Evolutionary conservation across 2,113 vertebrate genomes (phyloP), one percentile per base, ranked within the genome.

Genomic region (Ibidorhyncha struthersii): DNA sequence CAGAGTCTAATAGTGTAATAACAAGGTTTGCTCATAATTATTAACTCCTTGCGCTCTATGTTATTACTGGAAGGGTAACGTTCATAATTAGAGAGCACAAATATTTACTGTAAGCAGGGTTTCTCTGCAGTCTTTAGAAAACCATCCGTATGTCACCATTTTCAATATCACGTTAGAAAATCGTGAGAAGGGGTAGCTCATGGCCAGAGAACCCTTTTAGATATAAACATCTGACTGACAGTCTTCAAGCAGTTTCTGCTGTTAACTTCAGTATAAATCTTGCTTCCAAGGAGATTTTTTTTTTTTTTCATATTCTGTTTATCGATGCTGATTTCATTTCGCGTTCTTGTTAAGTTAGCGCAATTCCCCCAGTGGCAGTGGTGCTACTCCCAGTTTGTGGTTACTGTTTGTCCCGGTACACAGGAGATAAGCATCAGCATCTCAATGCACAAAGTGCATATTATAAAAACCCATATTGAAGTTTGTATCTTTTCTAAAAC

Each of bases 31-130:
- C 79, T 82, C 4, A 1, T 80, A n/a, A 29, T 93, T 90, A 94
- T 95, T 83, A 95, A 90, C 90, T 91, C 89, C 82, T 90, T 59
- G 78, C 1, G 0, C 74, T 56, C 63, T 12, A 1, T 58, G 82
- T 62, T 74, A 36, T 80, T 93, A 41, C 79, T 58, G 84, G 45
- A 29, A 77, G 82, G 82, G 71, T 34, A 66, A 59, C 0, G 2
- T 56, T 66, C n/a, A 0, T 86, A 74, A 97, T 96, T 89, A 96
- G 79, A 86, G 71, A 93, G 80, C n/a, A 70, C 27, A 86, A 80
- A 86, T 93, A 82, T 91, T 86, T 95, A 72, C 47, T 88, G 43
- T 84, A 58, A 91, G 89, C 80, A 91, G 69, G 83, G 74, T 93
- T 89, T 47, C 65, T 40, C 10, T 30, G 27, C 86, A 29, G 59